These are phyloP conservation scores for Pipistrellus nathusii DNA, from an alignment of 2,797 vertebrate species.

Conservation along the genomic window DNA sequence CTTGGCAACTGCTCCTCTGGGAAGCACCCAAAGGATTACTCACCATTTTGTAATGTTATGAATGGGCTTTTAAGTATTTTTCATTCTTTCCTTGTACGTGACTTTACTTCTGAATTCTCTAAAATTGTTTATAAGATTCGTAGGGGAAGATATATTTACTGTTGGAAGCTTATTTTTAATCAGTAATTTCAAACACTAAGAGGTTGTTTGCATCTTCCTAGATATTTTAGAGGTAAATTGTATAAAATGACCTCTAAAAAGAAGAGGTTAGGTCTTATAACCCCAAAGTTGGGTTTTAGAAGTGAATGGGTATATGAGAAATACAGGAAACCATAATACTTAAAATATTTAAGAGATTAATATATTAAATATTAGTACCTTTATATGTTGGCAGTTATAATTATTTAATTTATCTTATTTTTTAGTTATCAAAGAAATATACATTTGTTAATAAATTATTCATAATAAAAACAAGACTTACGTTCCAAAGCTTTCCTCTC, in stretches of 20 bases:
- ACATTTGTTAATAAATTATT: slow-evolving; percentile 11
- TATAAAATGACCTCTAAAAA: slow-evolving; percentile 3
- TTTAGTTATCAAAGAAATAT: slow-evolving; percentile 19
- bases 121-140: not conserved
- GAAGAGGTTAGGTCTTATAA: not conserved
- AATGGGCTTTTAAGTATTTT: not conserved
- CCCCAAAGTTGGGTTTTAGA: not conserved
- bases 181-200: not conserved
- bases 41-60: not conserved
- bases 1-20: not conserved
- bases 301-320: not conserved
- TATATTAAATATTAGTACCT: not conserved
- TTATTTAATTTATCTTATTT: not conserved
- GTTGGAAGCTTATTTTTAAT: slow-evolving; percentile 10
- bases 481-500: not conserved
- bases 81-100: not conserved
- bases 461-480: slow-evolving; percentile 4
- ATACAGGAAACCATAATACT: not conserved
- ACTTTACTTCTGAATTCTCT: slow-evolving; percentile 22
- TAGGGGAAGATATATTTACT: not conserved
- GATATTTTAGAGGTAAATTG: slow-evolving; percentile 6
- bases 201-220: not conserved
- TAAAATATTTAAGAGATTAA: not conserved
- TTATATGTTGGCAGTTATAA: not conserved
- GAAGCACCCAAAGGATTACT: not conserved